phyloP scores from a whole-genome alignment of 2,113 vertebrate genomes.

The Hyaena hyaena region DNA sequence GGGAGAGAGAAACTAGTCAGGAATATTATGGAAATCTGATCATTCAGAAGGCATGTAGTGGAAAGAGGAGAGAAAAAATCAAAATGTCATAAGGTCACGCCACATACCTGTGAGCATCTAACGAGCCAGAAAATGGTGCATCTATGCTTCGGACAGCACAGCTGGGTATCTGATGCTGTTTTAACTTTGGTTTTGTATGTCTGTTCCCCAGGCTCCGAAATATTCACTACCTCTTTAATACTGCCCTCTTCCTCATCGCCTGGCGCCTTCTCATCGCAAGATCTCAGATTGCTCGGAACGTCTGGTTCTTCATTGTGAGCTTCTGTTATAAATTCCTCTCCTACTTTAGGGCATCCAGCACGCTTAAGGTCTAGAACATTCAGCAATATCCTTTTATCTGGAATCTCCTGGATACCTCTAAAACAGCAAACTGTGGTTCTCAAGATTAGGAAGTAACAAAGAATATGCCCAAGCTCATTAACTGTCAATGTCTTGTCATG shows the following conservation, averaged over 20 bases:
- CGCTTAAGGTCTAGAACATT: conserved; percentile 88
- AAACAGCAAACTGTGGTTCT: conserved; percentile 44
- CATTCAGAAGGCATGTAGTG: background rate
- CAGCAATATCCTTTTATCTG: conserved; percentile 55
- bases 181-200: conserved; percentile 50
- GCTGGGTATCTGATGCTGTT: background rate
- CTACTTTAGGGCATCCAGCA: conserved; percentile 96
- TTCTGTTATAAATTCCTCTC: conserved; percentile 98
- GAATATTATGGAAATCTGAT: background rate
- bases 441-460: conserved; percentile 13
- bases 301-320: conserved; percentile 98
- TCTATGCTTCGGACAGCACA: background rate
- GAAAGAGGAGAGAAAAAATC: conserved; percentile 7
- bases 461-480: background rate
- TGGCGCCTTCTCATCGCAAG: conserved; percentile 97
- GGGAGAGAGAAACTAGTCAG: background rate
- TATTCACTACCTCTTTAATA: conserved; percentile 95
- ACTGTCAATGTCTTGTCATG: background rate
- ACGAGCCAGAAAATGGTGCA: background rate
- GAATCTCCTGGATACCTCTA: conserved; percentile 66
- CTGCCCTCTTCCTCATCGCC: conserved; percentile 92
- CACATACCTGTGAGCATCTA: background rate
- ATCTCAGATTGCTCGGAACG: conserved; percentile 96
- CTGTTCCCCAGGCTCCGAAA: conserved; percentile 91
- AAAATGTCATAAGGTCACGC: background rate